Percentiles rank a stretch among this genome's conserved stretches.
phyloP scores from a whole-genome alignment of 2,113 vertebrate species.

The Aramus guarauna region DNA sequence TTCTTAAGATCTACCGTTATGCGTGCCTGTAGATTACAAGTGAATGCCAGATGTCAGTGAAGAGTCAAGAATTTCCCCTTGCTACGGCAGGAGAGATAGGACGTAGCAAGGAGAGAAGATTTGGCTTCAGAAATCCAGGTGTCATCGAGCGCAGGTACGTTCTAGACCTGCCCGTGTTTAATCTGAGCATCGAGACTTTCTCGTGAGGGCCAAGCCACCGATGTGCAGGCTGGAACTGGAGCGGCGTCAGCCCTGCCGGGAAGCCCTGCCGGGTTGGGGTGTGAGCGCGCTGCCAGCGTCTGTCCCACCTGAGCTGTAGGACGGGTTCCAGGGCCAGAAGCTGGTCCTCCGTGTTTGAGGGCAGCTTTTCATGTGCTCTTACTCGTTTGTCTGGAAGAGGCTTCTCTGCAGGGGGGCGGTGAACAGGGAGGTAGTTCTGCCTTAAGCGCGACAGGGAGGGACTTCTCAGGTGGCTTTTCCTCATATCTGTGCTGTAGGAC shows the following conservation, averaged over 20 bases:
- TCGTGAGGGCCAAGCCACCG: background rate
- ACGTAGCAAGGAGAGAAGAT: background rate
- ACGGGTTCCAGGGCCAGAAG: too few relatives aligned
- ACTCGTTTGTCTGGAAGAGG: too few relatives aligned
- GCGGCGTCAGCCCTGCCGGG: background rate
- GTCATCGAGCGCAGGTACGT: background rate
- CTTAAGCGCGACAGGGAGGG: too few relatives aligned
- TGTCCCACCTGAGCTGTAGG: too few relatives aligned
- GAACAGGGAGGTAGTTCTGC: too few relatives aligned
- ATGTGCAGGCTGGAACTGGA: background rate
- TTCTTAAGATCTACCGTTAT: background rate
- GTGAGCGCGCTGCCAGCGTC: too few relatives aligned
- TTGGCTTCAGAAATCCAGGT: background rate
- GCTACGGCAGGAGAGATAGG: background rate
- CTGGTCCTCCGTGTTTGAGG: too few relatives aligned
- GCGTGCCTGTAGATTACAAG: background rate
- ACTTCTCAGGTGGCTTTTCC: too few relatives aligned
- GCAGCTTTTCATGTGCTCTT: too few relatives aligned
- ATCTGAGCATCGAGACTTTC: background rate
- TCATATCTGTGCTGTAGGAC: background rate
- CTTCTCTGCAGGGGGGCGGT: too few relatives aligned
- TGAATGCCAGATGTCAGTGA: background rate
- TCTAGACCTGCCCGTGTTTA: background rate
- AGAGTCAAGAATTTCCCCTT: background rate
- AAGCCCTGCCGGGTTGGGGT: too few relatives aligned